These are phyloP conservation scores for Pasiphila rectangulata DNA, from an alignment of 2,888 invertebrate genomes.

Conservation along the genomic window DNA sequence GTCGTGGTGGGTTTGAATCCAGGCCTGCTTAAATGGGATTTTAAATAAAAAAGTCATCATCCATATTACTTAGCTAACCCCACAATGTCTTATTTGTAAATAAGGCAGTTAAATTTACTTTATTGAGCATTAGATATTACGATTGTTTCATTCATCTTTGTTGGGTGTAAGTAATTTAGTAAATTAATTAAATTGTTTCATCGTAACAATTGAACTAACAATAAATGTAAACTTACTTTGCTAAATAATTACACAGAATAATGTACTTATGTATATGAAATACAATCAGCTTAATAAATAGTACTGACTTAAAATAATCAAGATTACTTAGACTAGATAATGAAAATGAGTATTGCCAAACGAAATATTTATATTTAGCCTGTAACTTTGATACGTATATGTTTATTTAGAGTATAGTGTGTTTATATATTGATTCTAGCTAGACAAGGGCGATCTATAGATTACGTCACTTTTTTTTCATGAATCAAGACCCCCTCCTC, in stretches of 20 bases:
- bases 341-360: constrained; percentile 27
- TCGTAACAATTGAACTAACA: constrained; percentile 3
- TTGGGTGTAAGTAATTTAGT: neutral
- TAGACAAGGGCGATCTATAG: too few relatives aligned
- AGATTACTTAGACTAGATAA: constrained; percentile 18
- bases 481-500: too few relatives aligned
- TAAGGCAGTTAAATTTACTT: too few relatives aligned
- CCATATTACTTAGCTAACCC: too few relatives aligned
- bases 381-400: constrained; percentile 7
- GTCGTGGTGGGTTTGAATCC: too few relatives aligned
- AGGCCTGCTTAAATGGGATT: too few relatives aligned
- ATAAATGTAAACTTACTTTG: constrained; percentile 16
- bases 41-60: too few relatives aligned
- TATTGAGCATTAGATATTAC: too few relatives aligned
- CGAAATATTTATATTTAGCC: constrained; percentile 28
- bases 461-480: too few relatives aligned
- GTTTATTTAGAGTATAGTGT: constrained; percentile 4
- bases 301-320: constrained; percentile 9
- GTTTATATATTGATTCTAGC: neutral
- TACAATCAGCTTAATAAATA: constrained; percentile 7
- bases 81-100: too few relatives aligned
- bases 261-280: too few relatives aligned
- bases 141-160: neutral
- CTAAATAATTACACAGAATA: constrained; percentile 14
- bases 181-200: neutral